Evolutionary conservation across 2,797 vertebrate genomes (phyloP).

Genomic region (Platalea minor): DNA sequence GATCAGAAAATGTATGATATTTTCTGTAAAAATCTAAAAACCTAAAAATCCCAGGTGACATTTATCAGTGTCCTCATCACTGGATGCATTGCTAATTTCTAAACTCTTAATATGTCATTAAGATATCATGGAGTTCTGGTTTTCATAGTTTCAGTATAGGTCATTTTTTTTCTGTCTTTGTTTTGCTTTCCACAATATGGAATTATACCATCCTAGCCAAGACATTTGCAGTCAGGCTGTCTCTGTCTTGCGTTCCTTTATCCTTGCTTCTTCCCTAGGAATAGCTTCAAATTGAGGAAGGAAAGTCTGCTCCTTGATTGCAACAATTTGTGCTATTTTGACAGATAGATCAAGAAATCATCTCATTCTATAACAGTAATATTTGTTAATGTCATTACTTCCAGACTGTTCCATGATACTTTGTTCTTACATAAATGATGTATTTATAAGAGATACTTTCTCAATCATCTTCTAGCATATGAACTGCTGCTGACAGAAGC

Average conservation of each 20-base stretch:
- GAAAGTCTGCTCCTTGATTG: neutral
- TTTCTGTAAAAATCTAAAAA: neutral
- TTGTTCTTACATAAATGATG: neutral
- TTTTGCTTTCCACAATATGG: neutral
- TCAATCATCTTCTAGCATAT: neutral
- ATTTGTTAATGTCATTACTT: neutral
- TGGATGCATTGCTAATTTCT: neutral
- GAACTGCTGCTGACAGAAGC: neutral
- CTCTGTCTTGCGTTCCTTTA: neutral
- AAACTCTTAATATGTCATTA: neutral
- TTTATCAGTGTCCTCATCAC: neutral
- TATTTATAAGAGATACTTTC: neutral
- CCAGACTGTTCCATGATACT: neutral
- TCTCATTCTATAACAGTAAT: neutral
- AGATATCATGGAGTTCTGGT: neutral
- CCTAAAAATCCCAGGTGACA: neutral
- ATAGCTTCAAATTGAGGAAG: neutral
- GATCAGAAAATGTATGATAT: neutral
- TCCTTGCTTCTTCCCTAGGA: neutral
- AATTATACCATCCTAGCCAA: neutral
- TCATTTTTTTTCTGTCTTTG: neutral
- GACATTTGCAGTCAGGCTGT: neutral
- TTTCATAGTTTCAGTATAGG: neutral
- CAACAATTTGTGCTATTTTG: neutral
- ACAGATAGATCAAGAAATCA: neutral